phyloP scores from a whole-genome alignment of 2,888 invertebrate genomes.

The Geophilus truncorum region DNA sequence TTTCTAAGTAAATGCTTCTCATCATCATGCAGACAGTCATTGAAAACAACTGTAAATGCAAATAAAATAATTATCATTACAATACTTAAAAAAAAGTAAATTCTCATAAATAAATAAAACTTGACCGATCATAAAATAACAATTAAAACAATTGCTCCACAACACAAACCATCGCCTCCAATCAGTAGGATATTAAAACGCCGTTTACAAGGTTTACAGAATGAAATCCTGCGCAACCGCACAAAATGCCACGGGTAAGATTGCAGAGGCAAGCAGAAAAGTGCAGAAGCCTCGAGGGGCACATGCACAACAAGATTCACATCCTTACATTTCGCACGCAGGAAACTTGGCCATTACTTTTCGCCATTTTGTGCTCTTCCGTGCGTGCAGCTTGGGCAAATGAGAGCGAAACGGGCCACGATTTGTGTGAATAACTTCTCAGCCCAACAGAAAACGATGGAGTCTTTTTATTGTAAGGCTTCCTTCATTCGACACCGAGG shows the following conservation, averaged over 20 bases:
- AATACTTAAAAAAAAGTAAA: no score
- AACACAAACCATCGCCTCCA: no score
- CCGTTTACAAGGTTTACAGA: no score
- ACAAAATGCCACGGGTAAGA: not conserved
- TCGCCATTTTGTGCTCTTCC: not conserved
- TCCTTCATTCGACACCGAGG: not conserved
- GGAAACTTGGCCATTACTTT: slow-evolving; percentile 3
- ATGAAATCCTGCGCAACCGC: not conserved
- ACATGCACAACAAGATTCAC: slow-evolving; percentile 10
- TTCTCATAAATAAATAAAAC: no score
- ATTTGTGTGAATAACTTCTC: slow-evolving; percentile 1
- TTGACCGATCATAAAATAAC: no score
- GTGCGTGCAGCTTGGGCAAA: not conserved
- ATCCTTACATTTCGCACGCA: not conserved
- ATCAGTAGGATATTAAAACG: not conserved
- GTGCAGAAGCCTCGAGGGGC: not conserved
- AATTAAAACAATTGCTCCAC: no score
- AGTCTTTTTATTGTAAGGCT: not conserved
- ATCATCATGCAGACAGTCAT: no score
- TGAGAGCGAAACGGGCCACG: not conserved
- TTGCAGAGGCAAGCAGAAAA: not conserved
- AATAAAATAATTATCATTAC: no score
- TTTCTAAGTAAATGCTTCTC: no score
- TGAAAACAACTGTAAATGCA: no score
- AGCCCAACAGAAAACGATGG: not conserved